Conservation (phyloP, 2,797 vertebrate species). For the Galago senegalensis region DNA sequence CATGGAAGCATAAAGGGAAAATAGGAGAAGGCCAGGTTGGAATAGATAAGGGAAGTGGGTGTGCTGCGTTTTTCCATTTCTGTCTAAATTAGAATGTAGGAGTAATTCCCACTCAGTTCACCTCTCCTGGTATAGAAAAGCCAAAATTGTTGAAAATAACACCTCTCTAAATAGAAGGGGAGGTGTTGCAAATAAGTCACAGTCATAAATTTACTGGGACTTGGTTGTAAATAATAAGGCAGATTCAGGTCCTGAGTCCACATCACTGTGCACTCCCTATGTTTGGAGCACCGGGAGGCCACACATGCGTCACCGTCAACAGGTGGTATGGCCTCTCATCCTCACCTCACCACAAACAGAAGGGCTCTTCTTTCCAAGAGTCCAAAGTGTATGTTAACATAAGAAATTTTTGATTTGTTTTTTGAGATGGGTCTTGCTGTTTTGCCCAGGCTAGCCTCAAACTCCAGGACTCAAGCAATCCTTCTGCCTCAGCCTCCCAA, state of each 20-base stretch:
- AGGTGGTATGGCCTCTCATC: rapidly evolving
- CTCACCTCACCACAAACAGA: too few relatives aligned
- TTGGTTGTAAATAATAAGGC: too few relatives aligned
- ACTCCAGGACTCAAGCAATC: background rate
- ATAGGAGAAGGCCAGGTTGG: background rate
- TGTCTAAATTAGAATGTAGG: background rate
- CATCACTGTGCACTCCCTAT: background rate
- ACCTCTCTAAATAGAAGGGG: background rate
- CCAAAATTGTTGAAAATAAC: background rate
- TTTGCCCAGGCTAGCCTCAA: background rate
- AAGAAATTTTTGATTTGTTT: background rate
- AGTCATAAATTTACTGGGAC: background rate
- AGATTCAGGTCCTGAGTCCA: background rate
- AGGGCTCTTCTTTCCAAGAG: rapidly evolving
- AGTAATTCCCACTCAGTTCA: background rate
- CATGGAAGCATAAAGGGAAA: background rate
- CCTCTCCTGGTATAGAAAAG: background rate
- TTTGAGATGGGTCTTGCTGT: background rate
- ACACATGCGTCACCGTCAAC: too few relatives aligned
- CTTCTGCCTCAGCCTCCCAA: background rate
- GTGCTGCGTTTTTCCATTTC: background rate
- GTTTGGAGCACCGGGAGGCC: too few relatives aligned
- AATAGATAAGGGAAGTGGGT: background rate
- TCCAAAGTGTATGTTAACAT: background rate
- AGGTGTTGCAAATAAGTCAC: background rate